These are phyloP conservation scores for Leguminivora glycinivorella DNA, from an alignment of 1,140 invertebrate species.

Conservation along the genomic window DNA sequence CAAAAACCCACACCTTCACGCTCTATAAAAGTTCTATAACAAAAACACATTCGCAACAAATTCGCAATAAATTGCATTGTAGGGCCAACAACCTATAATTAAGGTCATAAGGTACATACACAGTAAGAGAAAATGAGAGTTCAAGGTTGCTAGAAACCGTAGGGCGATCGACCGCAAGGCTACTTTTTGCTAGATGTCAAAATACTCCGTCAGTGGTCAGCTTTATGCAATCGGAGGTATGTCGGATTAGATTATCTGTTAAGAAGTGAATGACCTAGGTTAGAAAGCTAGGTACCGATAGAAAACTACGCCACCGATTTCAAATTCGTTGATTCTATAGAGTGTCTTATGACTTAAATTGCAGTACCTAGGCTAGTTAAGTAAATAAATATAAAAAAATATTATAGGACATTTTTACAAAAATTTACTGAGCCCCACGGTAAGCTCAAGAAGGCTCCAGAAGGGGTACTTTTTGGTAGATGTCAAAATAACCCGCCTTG, in stretches of 20 bases:
- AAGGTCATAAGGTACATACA: constrained; percentile 31
- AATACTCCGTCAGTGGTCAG: constrained; percentile 37
- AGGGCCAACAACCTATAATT: constrained; percentile 15
- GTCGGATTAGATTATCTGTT: constrained; percentile 30
- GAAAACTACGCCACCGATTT: no score
- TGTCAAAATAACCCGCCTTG: no score
- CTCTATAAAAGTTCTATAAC: constrained; percentile 21
- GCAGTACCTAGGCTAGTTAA: no score
- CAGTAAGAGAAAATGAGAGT: constrained; percentile 57
- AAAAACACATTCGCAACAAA: constrained; percentile 6
- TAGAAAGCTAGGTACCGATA: no score
- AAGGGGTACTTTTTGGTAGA: no score
- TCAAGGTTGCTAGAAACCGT: constrained; percentile 69
- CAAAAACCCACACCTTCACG: constrained; percentile 31
- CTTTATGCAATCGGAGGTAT: constrained; percentile 14
- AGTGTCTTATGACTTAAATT: no score
- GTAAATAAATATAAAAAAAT: no score
- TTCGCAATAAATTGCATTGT: constrained; percentile 17
- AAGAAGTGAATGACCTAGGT: not conserved
- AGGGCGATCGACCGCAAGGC: constrained; percentile 65
- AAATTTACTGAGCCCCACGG: no score
- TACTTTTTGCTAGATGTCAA: constrained; percentile 61
- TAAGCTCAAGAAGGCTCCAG: no score
- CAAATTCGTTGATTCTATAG: no score
- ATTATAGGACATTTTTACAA: no score